A percentile compares a stretch with the other conserved stretches of the same genome.
Conservation (phyloP, 2,888 invertebrate genomes). For the Plebejus melissa region DNA sequence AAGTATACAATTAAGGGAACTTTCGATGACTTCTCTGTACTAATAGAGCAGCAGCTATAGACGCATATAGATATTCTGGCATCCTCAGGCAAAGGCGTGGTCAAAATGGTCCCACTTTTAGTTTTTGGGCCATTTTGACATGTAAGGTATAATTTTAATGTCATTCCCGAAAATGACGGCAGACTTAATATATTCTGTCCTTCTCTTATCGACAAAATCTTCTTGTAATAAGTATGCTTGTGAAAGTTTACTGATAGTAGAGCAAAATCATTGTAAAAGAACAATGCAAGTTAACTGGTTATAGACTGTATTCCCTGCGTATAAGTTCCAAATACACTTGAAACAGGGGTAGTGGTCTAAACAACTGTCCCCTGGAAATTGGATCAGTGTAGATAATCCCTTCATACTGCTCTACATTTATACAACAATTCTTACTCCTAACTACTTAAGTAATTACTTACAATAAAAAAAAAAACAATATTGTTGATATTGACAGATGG, state of each 20-base stretch:
- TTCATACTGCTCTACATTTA: background rate
- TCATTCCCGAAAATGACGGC: no score
- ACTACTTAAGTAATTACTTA: background rate
- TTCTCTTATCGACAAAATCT: background rate
- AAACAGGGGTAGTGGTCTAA: background rate
- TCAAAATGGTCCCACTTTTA: background rate
- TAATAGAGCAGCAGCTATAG: background rate
- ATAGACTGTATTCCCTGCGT: background rate
- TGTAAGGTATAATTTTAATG: no score
- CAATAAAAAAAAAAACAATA: background rate
- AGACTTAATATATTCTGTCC: no score
- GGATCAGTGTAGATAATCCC: constrained; percentile 12
- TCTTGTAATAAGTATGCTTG: background rate
- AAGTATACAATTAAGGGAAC: constrained; percentile 36
- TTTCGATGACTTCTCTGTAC: constrained; percentile 5
- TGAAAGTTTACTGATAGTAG: background rate
- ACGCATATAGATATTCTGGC: background rate
- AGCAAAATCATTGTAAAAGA: background rate
- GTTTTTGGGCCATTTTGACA: background rate
- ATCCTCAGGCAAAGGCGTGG: background rate
- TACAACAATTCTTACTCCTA: background rate
- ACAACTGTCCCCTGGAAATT: constrained; percentile 9
- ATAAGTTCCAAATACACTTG: background rate
- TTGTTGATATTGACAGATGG: background rate
- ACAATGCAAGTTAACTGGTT: background rate